These are phyloP conservation scores for Panagrolaimus sp. DNA, from an alignment of 1,140 invertebrate species.

Conservation along the genomic window DNA sequence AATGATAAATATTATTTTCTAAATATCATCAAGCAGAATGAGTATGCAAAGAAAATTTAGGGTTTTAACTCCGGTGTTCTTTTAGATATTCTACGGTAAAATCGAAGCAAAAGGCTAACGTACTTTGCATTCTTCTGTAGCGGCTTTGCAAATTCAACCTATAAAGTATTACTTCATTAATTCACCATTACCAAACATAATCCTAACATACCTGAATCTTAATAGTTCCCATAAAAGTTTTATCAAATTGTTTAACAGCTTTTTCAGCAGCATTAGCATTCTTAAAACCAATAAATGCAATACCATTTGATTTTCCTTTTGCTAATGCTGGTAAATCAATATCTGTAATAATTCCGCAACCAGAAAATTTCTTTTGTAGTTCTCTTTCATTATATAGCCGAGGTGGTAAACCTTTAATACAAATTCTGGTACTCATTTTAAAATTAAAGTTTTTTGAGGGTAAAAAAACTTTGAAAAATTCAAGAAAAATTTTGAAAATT, in stretches of 20 bases:
- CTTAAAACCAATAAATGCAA: constrained; percentile 6
- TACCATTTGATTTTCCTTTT: background rate
- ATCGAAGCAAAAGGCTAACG: too few species aligned
- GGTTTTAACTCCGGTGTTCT: too few species aligned
- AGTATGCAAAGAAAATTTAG: too few species aligned
- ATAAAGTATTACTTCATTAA: background rate
- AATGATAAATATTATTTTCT: too few species aligned
- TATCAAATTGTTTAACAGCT: background rate
- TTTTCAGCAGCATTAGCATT: background rate
- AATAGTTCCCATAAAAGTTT: background rate
- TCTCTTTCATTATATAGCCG: background rate
- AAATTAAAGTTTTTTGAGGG: too few species aligned
- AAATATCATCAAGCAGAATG: too few species aligned
- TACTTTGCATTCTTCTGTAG: background rate
- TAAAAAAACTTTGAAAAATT: too few species aligned
- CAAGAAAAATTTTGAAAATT: too few species aligned
- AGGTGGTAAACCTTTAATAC: background rate
- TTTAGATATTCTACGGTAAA: too few species aligned
- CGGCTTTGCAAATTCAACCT: background rate
- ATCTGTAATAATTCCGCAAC: background rate
- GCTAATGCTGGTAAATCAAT: background rate
- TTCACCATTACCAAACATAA: background rate
- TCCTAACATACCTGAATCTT: background rate
- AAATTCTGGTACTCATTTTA: constrained; percentile 3
- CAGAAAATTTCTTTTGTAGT: background rate